phyloP scores from a whole-genome alignment of 2,888 invertebrate species.

The Drosophila formosana region DNA sequence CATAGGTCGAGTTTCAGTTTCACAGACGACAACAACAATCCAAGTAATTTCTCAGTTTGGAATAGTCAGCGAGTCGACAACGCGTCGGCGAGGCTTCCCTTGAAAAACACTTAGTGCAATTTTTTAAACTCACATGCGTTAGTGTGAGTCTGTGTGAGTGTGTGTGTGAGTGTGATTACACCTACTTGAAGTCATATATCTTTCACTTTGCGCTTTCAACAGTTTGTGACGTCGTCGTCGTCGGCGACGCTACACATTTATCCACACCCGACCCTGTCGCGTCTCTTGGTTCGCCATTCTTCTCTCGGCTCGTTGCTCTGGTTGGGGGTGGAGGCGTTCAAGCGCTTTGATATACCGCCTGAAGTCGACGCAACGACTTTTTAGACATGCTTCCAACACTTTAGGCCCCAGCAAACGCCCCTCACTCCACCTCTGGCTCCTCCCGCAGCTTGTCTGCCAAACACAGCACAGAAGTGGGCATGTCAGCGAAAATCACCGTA shows the following conservation, averaged over 20 bases:
- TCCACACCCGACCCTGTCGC: conserved; percentile 23
- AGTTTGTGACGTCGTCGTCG: conserved; percentile 75
- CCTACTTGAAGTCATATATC: conserved; percentile 80
- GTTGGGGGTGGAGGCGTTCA: conserved; percentile 56
- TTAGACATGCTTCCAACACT: conserved; percentile 71
- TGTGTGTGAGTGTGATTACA: conserved; percentile 69
- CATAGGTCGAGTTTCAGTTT: conserved; percentile 63
- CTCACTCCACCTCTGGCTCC: neutral
- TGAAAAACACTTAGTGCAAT: conserved; percentile 74
- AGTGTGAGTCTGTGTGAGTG: conserved; percentile 29
- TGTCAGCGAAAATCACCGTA: conserved; percentile 80
- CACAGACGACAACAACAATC: conserved; percentile 31
- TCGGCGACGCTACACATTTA: conserved; percentile 66
- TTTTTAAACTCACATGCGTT: conserved; percentile 54
- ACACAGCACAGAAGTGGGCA: conserved; percentile 74
- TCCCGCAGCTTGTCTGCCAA: conserved; percentile 50
- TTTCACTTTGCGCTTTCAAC: conserved; percentile 81
- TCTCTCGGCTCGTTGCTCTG: neutral
- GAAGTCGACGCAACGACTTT: conserved; percentile 50
- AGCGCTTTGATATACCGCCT: conserved; percentile 76
- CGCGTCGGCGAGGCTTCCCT: conserved; percentile 56
- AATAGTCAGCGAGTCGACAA: conserved; percentile 54
- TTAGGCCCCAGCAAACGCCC: conserved; percentile 19
- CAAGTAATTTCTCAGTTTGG: conserved; percentile 69
- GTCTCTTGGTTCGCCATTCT: neutral